Conservation (phyloP, 2,113 vertebrate species). For the Toxostoma redivivum region DNA sequence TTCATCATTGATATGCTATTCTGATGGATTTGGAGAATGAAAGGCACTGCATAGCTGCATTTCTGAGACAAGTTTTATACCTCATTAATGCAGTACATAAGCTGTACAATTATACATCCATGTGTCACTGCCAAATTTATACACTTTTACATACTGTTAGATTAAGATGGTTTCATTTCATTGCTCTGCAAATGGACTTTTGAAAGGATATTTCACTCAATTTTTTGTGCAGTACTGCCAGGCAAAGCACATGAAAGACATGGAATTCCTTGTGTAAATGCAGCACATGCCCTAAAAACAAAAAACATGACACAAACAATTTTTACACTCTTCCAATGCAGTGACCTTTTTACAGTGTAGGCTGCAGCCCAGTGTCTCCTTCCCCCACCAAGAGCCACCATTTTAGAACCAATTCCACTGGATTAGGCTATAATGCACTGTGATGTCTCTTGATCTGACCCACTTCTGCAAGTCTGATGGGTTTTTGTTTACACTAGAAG, state of each 20-base stretch:
- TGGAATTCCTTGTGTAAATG: background rate
- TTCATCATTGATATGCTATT: background rate
- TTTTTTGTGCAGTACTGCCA: background rate
- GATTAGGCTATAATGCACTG: background rate
- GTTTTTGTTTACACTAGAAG: constrained; percentile 18
- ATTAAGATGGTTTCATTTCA: constrained; percentile 28
- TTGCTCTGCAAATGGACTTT: constrained; percentile 35
- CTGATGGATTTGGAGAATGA: constrained; percentile 3
- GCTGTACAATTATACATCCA: constrained; percentile 31
- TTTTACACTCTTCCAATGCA: background rate
- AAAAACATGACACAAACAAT: background rate
- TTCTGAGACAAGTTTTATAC: constrained; percentile 16
- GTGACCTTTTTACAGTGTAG: background rate
- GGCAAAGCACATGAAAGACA: background rate
- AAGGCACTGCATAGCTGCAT: background rate
- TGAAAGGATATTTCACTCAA: constrained; percentile 2
- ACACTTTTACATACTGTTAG: constrained; percentile 19
- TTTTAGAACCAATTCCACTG: background rate
- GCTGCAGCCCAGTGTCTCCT: background rate
- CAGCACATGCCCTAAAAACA: background rate
- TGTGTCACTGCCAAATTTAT: constrained; percentile 49
- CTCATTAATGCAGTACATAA: constrained; percentile 38
- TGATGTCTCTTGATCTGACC: background rate
- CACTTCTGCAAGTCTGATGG: constrained; percentile 16
- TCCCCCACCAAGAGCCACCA: background rate